Evolutionary conservation across 2,888 invertebrate species (phyloP).

Genomic region (Habroteleia sp.): DNA sequence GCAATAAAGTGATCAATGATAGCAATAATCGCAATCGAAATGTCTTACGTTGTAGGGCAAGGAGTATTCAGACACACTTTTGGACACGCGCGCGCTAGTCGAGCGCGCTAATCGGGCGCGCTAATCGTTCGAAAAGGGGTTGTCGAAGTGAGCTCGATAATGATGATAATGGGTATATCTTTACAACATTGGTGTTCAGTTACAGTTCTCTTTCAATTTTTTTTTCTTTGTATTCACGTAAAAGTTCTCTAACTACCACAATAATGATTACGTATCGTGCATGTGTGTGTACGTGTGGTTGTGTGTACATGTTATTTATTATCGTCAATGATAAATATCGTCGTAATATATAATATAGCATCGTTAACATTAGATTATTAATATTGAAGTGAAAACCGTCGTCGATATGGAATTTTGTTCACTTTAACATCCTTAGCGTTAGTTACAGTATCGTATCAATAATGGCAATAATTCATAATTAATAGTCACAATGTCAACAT

Average conservation of each 20-base stretch:
- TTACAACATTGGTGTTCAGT: constrained; percentile 80
- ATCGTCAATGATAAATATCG: constrained; percentile 51
- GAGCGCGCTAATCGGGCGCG: constrained; percentile 34
- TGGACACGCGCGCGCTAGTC: constrained; percentile 20
- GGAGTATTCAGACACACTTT: constrained; percentile 32
- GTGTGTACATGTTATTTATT: constrained; percentile 35
- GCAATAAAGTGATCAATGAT: neutral
- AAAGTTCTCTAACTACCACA: constrained; percentile 66
- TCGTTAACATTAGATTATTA: constrained; percentile 52
- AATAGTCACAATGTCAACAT: constrained; percentile 42
- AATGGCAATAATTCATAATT: constrained; percentile 56
- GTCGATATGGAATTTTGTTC: constrained; percentile 60
- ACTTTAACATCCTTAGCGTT: constrained; percentile 40
- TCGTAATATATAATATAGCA: constrained; percentile 38
- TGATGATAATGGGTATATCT: constrained; percentile 67
- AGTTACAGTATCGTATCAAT: constrained; percentile 41
- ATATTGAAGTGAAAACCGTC: constrained; percentile 54
- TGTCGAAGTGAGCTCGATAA: constrained; percentile 44
- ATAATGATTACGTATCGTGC: constrained; percentile 65
- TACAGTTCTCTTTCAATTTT: constrained; percentile 76
- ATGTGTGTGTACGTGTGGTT: constrained; percentile 16
- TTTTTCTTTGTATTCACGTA: constrained; percentile 51
- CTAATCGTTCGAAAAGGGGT: constrained; percentile 53
- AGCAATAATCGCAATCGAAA: neutral
- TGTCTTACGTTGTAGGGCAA: neutral